A percentile compares a stretch with the other conserved stretches of the same genome.
Evolutionary conservation across 2,113 vertebrate genomes (phyloP).

Genomic region (Austrofundulus limnaeus): DNA sequence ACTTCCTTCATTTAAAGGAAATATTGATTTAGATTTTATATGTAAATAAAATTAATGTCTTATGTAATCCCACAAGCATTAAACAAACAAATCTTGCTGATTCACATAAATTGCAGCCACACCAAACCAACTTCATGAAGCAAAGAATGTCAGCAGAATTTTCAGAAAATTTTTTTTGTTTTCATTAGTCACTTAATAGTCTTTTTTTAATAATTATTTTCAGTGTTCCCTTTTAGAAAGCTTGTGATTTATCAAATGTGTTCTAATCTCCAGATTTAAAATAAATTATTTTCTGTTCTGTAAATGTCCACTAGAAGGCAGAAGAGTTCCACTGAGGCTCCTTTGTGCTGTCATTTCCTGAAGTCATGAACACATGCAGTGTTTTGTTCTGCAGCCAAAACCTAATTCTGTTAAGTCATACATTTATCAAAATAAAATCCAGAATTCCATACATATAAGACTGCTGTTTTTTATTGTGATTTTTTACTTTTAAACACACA

Average conservation of each 20-base stretch:
- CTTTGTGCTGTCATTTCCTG: neutral
- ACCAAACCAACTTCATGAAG: neutral
- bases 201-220: no score
- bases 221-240: neutral
- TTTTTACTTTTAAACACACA: constrained; percentile 10
- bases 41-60: no score
- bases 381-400: constrained; percentile 22
- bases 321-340: constrained; percentile 59
- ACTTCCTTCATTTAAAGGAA: no score
- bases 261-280: constrained; percentile 18
- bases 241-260: constrained; percentile 1
- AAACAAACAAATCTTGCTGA: no score
- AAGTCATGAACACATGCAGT: constrained; percentile 42
- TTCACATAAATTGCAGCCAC: no score
- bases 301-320: constrained; percentile 64
- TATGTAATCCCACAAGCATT: no score
- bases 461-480: neutral
- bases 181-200: neutral
- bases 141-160: no score
- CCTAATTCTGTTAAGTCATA: constrained; percentile 28
- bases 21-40: no score
- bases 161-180: neutral
- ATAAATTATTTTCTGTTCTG: constrained; percentile 8
- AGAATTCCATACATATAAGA: neutral
- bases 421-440: constrained; percentile 33